Evolutionary conservation across 2,797 vertebrate genomes (phyloP).

Genomic region (Carapus acus): DNA sequence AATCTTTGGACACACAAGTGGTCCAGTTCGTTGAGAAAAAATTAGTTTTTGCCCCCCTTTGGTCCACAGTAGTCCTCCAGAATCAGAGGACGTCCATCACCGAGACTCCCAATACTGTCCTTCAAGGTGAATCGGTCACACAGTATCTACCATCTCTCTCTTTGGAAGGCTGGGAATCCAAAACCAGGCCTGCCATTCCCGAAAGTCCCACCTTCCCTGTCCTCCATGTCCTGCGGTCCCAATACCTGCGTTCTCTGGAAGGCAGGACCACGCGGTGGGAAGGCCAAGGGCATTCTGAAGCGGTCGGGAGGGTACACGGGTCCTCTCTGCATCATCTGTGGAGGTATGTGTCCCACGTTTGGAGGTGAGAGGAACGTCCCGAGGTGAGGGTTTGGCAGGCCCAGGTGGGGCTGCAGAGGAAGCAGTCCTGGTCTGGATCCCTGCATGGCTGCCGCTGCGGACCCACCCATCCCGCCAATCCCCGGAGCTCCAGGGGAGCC

Average conservation of each 20-base stretch:
- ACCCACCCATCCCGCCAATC: conserved; percentile 49
- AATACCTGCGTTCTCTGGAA: conserved; percentile 52
- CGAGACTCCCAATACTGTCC: conserved; percentile 2
- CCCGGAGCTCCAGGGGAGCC: conserved; percentile 36
- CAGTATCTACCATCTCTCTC: conserved; percentile 55
- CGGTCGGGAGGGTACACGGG: conserved; percentile 59
- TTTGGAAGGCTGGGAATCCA: conserved; percentile 52
- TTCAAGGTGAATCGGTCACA: conserved; percentile 12
- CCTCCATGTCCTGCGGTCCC: conserved; percentile 45
- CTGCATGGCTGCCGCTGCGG: conserved; percentile 37
- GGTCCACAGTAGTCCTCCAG: conserved; percentile 1
- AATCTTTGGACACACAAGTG: no score
- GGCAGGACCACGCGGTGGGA: conserved; percentile 53
- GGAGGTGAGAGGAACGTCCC: conserved; percentile 53
- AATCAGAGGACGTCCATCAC: no score
- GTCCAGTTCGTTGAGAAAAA: conserved; percentile 13
- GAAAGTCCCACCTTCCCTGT: conserved; percentile 48
- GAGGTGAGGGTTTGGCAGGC: conserved; percentile 51
- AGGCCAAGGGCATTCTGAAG: conserved; percentile 64
- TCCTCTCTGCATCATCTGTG: conserved; percentile 57
- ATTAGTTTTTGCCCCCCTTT: conserved; percentile 2
- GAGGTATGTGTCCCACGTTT: conserved; percentile 57
- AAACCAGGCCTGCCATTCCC: conserved; percentile 51
- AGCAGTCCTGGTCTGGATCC: conserved; percentile 47
- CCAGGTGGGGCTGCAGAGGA: conserved; percentile 46